A percentile compares a stretch with the other conserved stretches of the same genome.
These are phyloP conservation scores for Thereva unica DNA, from an alignment of 2,888 invertebrate genomes.

Conservation along the genomic window DNA sequence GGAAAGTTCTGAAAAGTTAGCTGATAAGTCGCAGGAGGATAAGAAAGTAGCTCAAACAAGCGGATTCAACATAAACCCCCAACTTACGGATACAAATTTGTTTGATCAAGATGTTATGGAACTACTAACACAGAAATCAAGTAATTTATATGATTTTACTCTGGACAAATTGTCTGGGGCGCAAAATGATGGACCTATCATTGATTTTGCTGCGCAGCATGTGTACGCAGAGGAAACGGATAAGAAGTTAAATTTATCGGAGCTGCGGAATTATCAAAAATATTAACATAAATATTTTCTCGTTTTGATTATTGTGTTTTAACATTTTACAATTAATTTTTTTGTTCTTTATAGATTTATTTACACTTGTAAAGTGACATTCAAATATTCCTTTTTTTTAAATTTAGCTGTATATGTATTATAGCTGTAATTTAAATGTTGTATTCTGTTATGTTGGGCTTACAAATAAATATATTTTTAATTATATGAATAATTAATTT, in stretches of 20 bases:
- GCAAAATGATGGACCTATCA: slow-evolving; percentile 23
- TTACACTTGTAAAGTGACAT: too few species aligned
- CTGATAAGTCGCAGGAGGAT: slow-evolving; percentile 39
- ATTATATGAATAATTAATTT: too few species aligned
- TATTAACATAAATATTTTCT: slow-evolving; percentile 26
- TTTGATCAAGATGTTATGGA: slow-evolving; percentile 43
- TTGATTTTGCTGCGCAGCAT: slow-evolving; percentile 38
- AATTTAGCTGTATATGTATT: too few species aligned
- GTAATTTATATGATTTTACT: slow-evolving; percentile 44
- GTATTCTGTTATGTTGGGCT: too few species aligned
- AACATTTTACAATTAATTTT: too few species aligned
- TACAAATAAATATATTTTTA: too few species aligned
- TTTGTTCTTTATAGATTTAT: too few species aligned
- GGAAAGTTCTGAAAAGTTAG: slow-evolving; percentile 15
- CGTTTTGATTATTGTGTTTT: too few species aligned
- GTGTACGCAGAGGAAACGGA: slow-evolving; percentile 35
- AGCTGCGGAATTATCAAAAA: slow-evolving; percentile 39
- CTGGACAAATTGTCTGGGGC: slow-evolving; percentile 41
- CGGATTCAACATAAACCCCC: slow-evolving; percentile 45
- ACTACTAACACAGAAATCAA: slow-evolving; percentile 42
- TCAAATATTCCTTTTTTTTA: too few species aligned
- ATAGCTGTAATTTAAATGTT: too few species aligned
- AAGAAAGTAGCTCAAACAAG: slow-evolving; percentile 44
- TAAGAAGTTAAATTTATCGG: slow-evolving; percentile 41
- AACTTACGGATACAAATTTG: slow-evolving; percentile 26